Evolutionary conservation across 1,140 invertebrate species (phyloP), one percentile per base, ranked within the genome.

Genomic region (Manduca sexta): DNA sequence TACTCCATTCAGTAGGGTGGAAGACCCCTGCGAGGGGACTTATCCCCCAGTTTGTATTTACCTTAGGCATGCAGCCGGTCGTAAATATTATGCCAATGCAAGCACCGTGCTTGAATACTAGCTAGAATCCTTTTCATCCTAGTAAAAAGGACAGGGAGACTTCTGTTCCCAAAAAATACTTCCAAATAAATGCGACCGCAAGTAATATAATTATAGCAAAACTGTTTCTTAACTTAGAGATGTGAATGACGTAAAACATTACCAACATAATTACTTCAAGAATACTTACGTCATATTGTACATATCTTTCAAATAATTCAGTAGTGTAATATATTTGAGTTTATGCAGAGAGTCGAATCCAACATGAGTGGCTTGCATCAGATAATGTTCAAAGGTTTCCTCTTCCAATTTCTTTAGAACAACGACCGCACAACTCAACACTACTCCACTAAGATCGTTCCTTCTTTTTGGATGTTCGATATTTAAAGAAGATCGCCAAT

Each of bases 321-420:
- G 58, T 8, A 91, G 54, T 42, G 76, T 85, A 59, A 62, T 70
- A 48, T 86, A 90, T 63, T 91, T 90, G 56, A 89, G 88, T 59
- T 90, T 86, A 61, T 88, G 88, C 80, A 91, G 87, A 0, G 89
- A 88, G 69, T 92, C 91, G 16, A 90, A 73, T 64, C 89, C 78
- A 8, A 69, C 75, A n/a, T 89, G 56, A 16, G 70, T 85, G 41
- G 67, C 75, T 11, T 76, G 69, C 38, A 91, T 60, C 12, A 45
- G 18, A 60, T 90, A 92, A 29, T 89, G 80, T 50, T 86, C 68
- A 33, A 91, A 83, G 13, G 86, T 84, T 66, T 88, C 76, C 26
- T 84, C 69, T 33, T 60, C 49, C 59, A 88, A 7, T 10, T 33
- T 31, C n/a, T 41, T 76, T 26, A 86, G 84, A 15, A 90, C 65